Percentiles rank a stretch among this genome's conserved stretches.
These are phyloP conservation scores for Enteromius fasciolatus DNA, from an alignment of 2,797 vertebrate genomes.

Conservation along the genomic window DNA sequence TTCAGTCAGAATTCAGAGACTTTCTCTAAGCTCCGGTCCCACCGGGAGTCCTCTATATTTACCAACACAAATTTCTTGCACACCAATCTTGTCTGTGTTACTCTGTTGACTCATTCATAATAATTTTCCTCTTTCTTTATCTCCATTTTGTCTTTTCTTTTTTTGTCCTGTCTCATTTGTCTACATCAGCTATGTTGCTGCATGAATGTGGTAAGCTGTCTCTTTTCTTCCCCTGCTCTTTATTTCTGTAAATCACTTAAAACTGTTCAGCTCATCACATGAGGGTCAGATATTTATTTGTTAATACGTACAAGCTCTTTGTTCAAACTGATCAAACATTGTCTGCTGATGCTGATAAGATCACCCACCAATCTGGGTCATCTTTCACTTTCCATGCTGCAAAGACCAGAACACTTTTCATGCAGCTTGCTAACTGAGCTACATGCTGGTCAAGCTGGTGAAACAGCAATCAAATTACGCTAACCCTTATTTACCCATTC, in stretches of 20 bases:
- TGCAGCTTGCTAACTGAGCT: neutral
- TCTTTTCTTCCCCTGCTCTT: slow-evolving; percentile 2
- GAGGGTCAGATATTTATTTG: neutral
- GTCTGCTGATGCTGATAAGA: neutral
- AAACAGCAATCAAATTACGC: neutral
- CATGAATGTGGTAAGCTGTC: slow-evolving; percentile 76
- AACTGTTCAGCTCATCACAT: neutral
- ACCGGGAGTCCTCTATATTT: neutral
- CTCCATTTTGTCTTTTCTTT: slow-evolving; percentile 34
- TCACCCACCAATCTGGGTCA: neutral
- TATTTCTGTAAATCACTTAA: neutral
- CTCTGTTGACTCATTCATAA: slow-evolving; percentile 16
- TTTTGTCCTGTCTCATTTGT: slow-evolving; percentile 40
- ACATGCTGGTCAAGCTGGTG: neutral
- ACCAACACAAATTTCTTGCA: neutral
- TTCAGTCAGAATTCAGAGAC: neutral
- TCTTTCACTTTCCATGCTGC: neutral
- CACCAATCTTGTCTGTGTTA: neutral
- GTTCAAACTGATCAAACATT: neutral
- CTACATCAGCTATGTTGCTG: slow-evolving; percentile 76
- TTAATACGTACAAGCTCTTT: neutral
- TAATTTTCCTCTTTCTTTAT: slow-evolving; percentile 35
- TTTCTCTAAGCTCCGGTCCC: neutral
- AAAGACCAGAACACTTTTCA: neutral
- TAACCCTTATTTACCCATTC: neutral